Base-by-base conservation (phyloP, 2,113 vertebrate species). In the Acanthochromis polyacanthus region DNA sequence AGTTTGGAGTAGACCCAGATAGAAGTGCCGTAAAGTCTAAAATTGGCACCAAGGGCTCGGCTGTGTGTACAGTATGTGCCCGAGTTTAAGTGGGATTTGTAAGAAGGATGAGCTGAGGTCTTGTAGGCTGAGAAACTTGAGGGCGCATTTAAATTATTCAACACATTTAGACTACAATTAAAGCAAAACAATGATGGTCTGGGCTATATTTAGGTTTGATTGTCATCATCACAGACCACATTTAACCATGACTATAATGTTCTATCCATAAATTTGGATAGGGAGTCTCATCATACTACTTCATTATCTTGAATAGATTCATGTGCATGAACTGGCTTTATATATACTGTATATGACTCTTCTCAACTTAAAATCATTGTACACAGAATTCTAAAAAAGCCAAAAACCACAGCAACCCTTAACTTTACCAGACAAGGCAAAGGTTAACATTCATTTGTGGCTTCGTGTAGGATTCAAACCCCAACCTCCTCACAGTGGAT, bases 31-130 rank as follows among this genome's bases (percentile, higher is more conserved):
- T 40, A 25, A 64, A 62, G 17, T 69, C 59, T 61, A 58, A 59
- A 59, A 59, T 57, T 32, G 45, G 23, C 71, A 64, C 32, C 43
- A 52, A n/a, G 22, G 60, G 25, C 36, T 46, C 4, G 9, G 4
- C 59, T 56, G 40, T 28, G 22, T 80, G 63, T 45, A 64, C 12
- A 51, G 53, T 30, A 19, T 59, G 59, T 15, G 50, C 10, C 3
- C 28, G 30, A 38, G 11, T 71, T 76, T 83, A 66, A 71, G 58
- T 46, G 65, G 69, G 73, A 60, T 81, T 78, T 83, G 63, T 38
- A 67, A 30, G 6, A 55, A 67, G 43, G 3, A 19, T 62, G 14
- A 71, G 55, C 59, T 48, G 19, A 8, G 15, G 10, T 19, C 32
- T 71, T 69, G 20, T 48, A 46, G 38, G 32, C 20, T 9, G 56